Percentiles rank a stretch among this genome's conserved stretches.
These are phyloP conservation scores for Atta colombica DNA, from an alignment of 1,140 invertebrate genomes.

Conservation along the genomic window DNA sequence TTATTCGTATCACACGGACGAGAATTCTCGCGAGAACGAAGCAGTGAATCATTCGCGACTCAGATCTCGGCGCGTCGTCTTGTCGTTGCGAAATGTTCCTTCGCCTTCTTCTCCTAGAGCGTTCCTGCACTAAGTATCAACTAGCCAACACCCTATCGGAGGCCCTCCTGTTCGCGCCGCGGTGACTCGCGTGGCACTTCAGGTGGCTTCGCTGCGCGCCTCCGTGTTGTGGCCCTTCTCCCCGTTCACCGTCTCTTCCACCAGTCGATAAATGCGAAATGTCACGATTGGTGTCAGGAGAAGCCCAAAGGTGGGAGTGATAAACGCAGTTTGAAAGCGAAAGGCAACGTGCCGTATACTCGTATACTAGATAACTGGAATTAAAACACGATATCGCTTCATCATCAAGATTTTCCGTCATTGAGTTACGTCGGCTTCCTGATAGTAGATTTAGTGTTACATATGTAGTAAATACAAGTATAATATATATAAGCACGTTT, in stretches of 20 bases:
- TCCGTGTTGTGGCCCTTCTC: not conserved
- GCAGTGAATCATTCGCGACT: not conserved
- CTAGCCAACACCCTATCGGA: slow-evolving; percentile 63
- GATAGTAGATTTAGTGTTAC: not conserved
- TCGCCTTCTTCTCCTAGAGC: not conserved
- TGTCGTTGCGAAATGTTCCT: slow-evolving; percentile 9
- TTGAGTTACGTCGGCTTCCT: not conserved
- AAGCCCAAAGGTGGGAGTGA: slow-evolving; percentile 23
- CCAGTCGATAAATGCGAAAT: slow-evolving; percentile 39
- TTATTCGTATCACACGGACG: not conserved
- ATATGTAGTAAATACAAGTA: not conserved
- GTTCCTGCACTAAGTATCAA: not conserved
- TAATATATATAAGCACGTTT: not conserved
- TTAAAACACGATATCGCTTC: slow-evolving; percentile 5
- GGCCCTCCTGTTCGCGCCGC: slow-evolving; percentile 29
- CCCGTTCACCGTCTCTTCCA: not conserved
- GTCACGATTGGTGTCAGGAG: slow-evolving; percentile 3
- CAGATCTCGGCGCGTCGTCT: not conserved
- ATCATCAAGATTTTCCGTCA: not conserved
- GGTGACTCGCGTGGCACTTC: not conserved
- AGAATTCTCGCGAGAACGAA: not conserved
- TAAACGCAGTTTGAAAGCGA: slow-evolving; percentile 17
- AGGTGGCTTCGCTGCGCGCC: slow-evolving; percentile 2
- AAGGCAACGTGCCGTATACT: not conserved
- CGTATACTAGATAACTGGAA: not conserved